These are phyloP conservation scores for Alectura lathami DNA, from an alignment of 2,113 vertebrate genomes.

Conservation along the genomic window DNA sequence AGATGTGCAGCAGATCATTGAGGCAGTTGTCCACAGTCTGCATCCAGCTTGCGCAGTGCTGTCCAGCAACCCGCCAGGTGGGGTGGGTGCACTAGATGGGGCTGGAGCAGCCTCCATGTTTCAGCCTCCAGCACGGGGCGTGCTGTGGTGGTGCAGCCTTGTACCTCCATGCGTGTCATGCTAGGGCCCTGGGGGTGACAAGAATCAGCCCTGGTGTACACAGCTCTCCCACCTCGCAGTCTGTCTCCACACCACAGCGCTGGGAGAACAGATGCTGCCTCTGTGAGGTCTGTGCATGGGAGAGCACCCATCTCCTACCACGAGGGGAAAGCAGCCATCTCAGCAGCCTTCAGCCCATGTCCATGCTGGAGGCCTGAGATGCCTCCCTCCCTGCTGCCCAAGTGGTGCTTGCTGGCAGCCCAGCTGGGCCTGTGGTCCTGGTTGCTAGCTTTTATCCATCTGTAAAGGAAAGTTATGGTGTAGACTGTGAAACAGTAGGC, in stretches of 20 bases:
- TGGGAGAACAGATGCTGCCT: neutral
- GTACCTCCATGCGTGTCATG: neutral
- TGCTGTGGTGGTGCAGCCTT: accelerated
- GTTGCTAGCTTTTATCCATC: neutral
- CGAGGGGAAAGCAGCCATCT: neutral
- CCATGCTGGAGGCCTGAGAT: neutral
- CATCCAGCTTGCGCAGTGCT: neutral
- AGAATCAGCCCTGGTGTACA: neutral
- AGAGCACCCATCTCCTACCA: neutral
- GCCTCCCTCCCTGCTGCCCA: neutral
- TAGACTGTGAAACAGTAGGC: neutral
- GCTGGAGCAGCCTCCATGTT: neutral
- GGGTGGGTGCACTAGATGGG: accelerated
- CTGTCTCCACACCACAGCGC: neutral
- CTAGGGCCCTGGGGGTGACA: neutral
- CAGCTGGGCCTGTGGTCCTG: neutral
- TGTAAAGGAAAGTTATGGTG: neutral
- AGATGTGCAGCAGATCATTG: neutral
- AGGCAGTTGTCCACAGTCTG: neutral
- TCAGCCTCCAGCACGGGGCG: neutral
- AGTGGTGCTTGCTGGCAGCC: neutral
- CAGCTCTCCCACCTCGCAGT: neutral
- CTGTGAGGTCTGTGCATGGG: neutral
- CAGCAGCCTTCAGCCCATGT: neutral
- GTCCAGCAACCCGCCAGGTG: neutral